Base-by-base conservation (phyloP, 2,888 invertebrate genomes). In the Xestia ashworthii region DNA sequence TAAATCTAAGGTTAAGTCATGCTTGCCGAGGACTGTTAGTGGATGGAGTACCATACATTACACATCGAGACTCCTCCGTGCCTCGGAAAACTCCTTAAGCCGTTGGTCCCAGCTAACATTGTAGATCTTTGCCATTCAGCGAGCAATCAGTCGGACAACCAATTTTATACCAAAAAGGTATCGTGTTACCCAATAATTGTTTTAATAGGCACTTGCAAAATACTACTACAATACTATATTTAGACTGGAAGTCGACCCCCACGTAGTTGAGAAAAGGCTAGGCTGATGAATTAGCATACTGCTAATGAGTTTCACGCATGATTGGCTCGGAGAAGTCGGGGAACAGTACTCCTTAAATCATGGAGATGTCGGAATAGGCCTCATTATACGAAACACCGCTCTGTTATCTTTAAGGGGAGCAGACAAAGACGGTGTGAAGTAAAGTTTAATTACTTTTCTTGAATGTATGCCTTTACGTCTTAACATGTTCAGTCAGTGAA, bases 371-470 rank as follows among this genome's bases (percentile, higher is more conserved):
- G 22, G 75, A 75, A 78, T 65, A 78, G 22, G n/a, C 38, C n/a
- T 76, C 77, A 82, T 79, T 79, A 76, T 79, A 46, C 77, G 5
- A 66, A 46, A 82, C 66, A 66, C 11, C 9, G 19, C 50, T 82
- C 50, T 82, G 66, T 66, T 79, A 76, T n/a, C 44, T 66, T n/a
- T 19, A 25, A 66, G 65, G 77, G 82, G 66, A 66, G 44, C 66
- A 16, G 6, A 50, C 44, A 41, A 44, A 74, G 76, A n/a, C 14
- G 53, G 53, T 64, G 55, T 50, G 48, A 64, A 64, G 55, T 25
- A 68, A 80, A 82, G 64, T 82, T 80, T 69, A 78, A 78, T 79
- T 76, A 79, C 65, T 79, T 79, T 79, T 79, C 66, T 76, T 82
- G 50, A 60, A 3, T 60, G 38, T 46, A 66, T 76, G 58, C 32